Percentiles rank a stretch among this genome's conserved stretches.
Evolutionary conservation across 2,888 invertebrate species (phyloP).

Genomic region (Osedax frankpressi): DNA sequence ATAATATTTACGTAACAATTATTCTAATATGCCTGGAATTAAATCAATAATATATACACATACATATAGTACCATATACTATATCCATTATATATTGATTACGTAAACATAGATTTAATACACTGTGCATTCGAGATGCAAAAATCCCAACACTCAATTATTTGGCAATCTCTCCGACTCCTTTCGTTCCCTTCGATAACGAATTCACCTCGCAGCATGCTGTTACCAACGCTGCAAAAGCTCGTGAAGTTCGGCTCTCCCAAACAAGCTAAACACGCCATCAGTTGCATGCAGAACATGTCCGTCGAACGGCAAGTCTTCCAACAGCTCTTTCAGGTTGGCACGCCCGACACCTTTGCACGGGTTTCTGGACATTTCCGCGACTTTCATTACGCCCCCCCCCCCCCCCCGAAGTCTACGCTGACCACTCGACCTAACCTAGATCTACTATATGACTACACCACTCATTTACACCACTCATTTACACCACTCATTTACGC

Average conservation of each 20-base stretch:
- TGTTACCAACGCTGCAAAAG: constrained; percentile 74
- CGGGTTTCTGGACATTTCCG: not conserved
- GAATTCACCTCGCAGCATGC: constrained; percentile 49
- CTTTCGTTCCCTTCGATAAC: too few relatives aligned
- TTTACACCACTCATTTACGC: not conserved
- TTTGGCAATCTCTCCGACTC: not conserved
- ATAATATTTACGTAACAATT: too few relatives aligned
- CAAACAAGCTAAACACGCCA: constrained; percentile 90
- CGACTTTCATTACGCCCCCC: not conserved
- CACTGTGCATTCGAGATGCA: too few relatives aligned
- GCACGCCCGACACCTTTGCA: too few relatives aligned
- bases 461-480: not conserved
- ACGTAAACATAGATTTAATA: too few relatives aligned
- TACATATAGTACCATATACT: too few relatives aligned
- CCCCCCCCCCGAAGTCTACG: not conserved
- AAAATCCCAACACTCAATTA: too few relatives aligned
- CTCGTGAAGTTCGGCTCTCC: constrained; percentile 77
- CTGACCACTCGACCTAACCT: too few relatives aligned
- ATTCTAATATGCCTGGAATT: too few relatives aligned
- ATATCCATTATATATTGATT: too few relatives aligned
- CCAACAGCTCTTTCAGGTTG: constrained; percentile 51
- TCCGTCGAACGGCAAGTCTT: constrained; percentile 47
- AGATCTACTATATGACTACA: too few relatives aligned
- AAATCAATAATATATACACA: too few relatives aligned
- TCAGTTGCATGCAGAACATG: constrained; percentile 61